Conservation (phyloP, 1,140 invertebrate species). For the Euwallacea similis region DNA sequence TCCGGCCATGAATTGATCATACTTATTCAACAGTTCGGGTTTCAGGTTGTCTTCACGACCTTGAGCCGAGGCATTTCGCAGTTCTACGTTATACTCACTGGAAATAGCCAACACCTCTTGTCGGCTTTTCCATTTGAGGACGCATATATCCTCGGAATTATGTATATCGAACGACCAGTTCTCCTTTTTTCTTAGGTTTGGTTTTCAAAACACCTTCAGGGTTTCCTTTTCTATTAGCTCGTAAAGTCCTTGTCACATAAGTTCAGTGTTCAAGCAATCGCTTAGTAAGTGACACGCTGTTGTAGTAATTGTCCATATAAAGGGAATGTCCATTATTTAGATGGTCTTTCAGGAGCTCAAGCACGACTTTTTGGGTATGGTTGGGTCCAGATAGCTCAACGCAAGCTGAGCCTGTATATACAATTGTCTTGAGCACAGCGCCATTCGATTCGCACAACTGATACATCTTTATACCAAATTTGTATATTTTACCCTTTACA, state of each 20-base stretch:
- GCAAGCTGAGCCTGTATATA: constrained; percentile 36
- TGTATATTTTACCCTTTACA: too few relatives aligned
- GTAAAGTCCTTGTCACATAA: constrained; percentile 39
- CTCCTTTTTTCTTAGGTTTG: constrained; percentile 24
- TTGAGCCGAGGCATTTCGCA: constrained; percentile 16
- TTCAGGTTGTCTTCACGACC: constrained; percentile 17
- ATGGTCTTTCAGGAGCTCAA: constrained; percentile 27
- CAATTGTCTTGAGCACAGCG: constrained; percentile 32
- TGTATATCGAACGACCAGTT: constrained; percentile 14
- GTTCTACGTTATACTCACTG: constrained; percentile 19
- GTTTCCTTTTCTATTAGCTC: constrained; percentile 39
- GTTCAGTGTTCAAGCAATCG: constrained; percentile 33
- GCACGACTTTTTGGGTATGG: constrained; percentile 30
- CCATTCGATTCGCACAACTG: constrained; percentile 39
- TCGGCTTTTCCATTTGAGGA: constrained; percentile 23
- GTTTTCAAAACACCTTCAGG: constrained; percentile 28
- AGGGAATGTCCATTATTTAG: constrained; percentile 32
- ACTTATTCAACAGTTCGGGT: constrained; percentile 26
- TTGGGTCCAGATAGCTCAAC: constrained; percentile 1
- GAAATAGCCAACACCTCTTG: constrained; percentile 27
- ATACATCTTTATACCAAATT: constrained; percentile 44
- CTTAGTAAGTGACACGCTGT: constrained; percentile 23
- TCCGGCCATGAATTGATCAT: constrained; percentile 33
- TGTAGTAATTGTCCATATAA: constrained; percentile 44
- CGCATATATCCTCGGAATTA: constrained; percentile 18